Evolutionary conservation across 2,113 vertebrate species (phyloP), one percentile per base, ranked within the genome.

Genomic region (Chiloscyllium plagiosum): DNA sequence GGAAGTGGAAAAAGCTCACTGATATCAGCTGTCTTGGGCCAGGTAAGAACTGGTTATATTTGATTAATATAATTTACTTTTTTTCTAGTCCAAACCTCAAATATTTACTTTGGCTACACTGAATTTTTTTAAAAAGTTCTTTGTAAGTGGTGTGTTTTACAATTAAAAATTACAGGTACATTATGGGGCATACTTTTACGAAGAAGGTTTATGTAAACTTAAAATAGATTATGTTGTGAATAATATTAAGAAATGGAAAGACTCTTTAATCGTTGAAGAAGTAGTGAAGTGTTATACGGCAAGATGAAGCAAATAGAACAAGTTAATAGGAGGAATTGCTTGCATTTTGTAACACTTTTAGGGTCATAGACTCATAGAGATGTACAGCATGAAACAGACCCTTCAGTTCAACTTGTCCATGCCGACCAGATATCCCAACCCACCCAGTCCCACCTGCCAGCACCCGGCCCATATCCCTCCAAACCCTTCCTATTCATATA

Each of bases 1-100:
- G 98, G 98, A 10, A 98, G 97, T 72, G 98, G 98, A 95, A 98
- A 98, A 96, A 98, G 97, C 96, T 98, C 98, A 6, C 97, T 98
- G 68, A 96, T 98, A n/a, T 98, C 98, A 56, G 98, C 98, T 96
- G 97, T 98, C 2, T 97, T 98, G 85, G 98, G 98, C 94, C 98
- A 98, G 98, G 98, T 98, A 96, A 97, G 97, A 61, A 10, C 61
- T 72, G 94, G 37, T 19, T 52, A 4, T 47, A 72, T 76, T 29
- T 29, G 94, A 95, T 52, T 72, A 72, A 52, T 8, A 56, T 22
- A 26, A 24, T 61, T 86, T 86, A 17, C 47, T 85, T 89, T 2
- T 19, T 22, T 86, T 50, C 50, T 47, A 86, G 42, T 15, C 33
- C 20, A 15, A 72, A 10, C 47, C 69, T 76, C 15, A 95, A 69